Evolutionary conservation across 2,797 vertebrate genomes (phyloP).

Genomic region (Malurus splendens): DNA sequence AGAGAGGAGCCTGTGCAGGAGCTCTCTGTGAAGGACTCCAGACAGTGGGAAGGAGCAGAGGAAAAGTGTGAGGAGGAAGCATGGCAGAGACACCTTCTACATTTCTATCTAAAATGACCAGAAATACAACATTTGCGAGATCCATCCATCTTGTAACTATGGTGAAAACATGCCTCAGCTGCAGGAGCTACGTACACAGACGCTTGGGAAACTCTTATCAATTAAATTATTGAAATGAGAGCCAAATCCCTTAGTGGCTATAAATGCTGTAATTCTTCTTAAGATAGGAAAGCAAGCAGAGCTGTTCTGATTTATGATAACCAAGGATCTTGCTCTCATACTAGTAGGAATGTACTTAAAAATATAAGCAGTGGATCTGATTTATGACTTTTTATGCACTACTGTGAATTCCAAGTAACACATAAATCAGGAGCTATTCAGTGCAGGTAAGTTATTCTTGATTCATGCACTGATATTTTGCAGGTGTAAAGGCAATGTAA

Average conservation of each 20-base stretch:
- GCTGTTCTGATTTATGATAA: slow-evolving; percentile 20
- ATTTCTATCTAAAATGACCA: neutral
- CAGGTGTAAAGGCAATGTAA: neutral
- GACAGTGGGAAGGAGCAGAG: neutral
- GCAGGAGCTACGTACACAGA: neutral
- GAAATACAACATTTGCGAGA: neutral
- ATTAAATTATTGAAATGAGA: slow-evolving; percentile 32
- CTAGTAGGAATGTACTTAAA: neutral
- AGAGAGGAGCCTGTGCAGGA: neutral
- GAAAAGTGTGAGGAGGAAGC: neutral
- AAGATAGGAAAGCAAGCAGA: slow-evolving; percentile 7
- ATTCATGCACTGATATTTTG: neutral
- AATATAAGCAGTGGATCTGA: slow-evolving; percentile 3
- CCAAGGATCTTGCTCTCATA: neutral
- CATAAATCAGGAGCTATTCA: slow-evolving; percentile 10
- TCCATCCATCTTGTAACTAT: neutral
- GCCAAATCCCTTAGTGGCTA: neutral
- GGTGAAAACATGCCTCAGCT: neutral
- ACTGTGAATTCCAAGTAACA: neutral
- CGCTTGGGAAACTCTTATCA: neutral
- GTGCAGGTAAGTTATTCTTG: neutral
- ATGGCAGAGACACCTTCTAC: neutral
- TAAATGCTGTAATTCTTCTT: neutral
- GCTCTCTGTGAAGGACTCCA: neutral
- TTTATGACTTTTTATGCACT: neutral